Base-by-base conservation (phyloP, 2,888 invertebrate species). In the Diploptera punctata region DNA sequence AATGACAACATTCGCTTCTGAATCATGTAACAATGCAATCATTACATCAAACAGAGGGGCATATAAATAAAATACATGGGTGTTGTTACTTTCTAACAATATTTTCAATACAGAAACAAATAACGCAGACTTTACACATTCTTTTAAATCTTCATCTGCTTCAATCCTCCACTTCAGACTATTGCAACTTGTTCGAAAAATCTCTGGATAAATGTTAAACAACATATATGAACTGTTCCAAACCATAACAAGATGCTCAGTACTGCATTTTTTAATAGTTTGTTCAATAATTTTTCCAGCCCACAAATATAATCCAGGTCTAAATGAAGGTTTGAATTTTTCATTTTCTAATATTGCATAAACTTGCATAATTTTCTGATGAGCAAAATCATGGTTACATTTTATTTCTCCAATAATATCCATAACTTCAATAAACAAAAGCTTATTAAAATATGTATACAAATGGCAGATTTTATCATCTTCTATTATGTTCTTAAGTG, bases 251-350 rank as follows among this genome's bases (percentile, higher is more conserved):
- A 65, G 44, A 10, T 65, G 2, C 5, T 65, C 16, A 9, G 44
- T 21, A 0, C n/a, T 16, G 18, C 65, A 65, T 29, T 29, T 44
- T 24, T 26, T 65, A 3, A 65, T 21, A 47, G 10, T 38, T 13
- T 10, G 10, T 21, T 65, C 47, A 21, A 29, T 29, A 16, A 18
- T 29, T 65, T 65, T 65, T 13, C 26, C 26, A 18, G 65, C 65
- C 65, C 65, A 65, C 1, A 47, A 33, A 65, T 9, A 16, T 9
- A 65, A 18, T 7, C 65, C 65, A 26, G 47, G 65, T 47, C 47
- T 44, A 18, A 26, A 18, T n/a, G 44, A 18, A 44, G 16, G 21
- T 0, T 7, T 44, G 10, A 10, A 0, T 43, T 47, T 26, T 16
- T 65, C 65, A n/a, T 43, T 18, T 18, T 24, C 1, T 13, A 65